Evolutionary conservation across 2,113 vertebrate species (phyloP).

Genomic region (Glaucidium brasilianum): DNA sequence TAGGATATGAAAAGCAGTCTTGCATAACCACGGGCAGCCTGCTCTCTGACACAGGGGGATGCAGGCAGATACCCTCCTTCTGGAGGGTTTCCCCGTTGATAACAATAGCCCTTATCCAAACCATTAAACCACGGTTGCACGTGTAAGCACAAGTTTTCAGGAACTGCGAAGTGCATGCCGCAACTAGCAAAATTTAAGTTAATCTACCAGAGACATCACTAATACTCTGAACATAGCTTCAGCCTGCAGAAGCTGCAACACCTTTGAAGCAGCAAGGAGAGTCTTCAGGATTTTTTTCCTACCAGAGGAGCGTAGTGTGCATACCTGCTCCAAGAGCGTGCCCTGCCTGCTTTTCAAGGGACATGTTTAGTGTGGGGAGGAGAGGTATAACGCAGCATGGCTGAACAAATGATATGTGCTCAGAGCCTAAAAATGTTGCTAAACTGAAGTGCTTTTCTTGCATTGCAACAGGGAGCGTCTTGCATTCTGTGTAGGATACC

Average conservation of each 20-base stretch:
- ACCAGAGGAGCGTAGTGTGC: background rate
- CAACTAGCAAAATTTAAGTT: background rate
- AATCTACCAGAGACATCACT: background rate
- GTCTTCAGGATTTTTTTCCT: background rate
- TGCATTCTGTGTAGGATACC: background rate
- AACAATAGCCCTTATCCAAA: background rate
- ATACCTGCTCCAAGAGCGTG: fast-evolving
- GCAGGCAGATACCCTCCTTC: background rate
- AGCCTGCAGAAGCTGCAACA: background rate
- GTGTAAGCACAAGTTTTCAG: background rate
- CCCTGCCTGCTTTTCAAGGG: background rate
- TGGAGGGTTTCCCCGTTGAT: background rate
- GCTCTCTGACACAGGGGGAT: background rate
- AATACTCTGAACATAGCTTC: background rate
- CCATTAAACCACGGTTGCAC: background rate
- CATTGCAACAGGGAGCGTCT: background rate
- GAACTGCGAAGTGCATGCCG: background rate
- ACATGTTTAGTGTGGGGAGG: background rate
- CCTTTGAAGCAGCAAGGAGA: background rate
- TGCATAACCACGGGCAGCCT: background rate
- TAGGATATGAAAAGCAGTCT: background rate
- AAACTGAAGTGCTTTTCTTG: background rate
- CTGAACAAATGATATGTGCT: background rate
- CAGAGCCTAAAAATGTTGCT: background rate
- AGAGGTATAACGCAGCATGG: background rate